Conservation (phyloP, 53 echinoderm and acorn worm genomes). For the Apostichopus leukothele region DNA sequence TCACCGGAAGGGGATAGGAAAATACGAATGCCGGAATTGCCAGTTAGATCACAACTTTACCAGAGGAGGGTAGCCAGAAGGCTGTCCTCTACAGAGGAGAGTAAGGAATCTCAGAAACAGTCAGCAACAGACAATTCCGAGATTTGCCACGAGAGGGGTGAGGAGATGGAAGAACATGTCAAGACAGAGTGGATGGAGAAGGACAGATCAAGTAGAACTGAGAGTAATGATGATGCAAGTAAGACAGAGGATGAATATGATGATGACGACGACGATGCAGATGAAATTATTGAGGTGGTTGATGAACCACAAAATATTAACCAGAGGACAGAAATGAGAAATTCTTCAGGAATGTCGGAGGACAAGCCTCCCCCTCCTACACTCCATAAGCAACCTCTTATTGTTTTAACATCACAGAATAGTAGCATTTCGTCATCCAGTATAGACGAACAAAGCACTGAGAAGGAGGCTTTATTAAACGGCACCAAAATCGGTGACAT, state of each 20-base stretch:
- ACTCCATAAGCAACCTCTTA: conserved; percentile 46
- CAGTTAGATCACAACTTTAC: conserved; percentile 84
- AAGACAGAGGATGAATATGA: conserved; percentile 44
- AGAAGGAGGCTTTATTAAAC: conserved; percentile 29
- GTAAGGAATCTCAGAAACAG: not conserved
- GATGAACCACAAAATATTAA: conserved; percentile 42
- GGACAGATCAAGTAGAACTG: conserved; percentile 14
- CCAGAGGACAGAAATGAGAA: not conserved
- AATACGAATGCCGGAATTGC: conserved; percentile 84
- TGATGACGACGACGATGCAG: conserved; percentile 51
- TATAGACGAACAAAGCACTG: not conserved
- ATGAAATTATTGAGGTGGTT: conserved; percentile 38
- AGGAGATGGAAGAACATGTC: not conserved
- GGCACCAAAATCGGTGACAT: conserved; percentile 49
- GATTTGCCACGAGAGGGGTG: not conserved
- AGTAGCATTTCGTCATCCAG: conserved; percentile 3
- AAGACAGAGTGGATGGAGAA: not conserved
- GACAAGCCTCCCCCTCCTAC: conserved; percentile 43
- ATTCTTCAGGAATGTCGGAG: not conserved
- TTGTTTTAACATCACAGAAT: conserved; percentile 57
- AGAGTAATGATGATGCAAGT: conserved; percentile 25
- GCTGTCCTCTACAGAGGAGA: conserved; percentile 42
- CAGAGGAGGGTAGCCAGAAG: conserved; percentile 77
- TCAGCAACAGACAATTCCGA: not conserved
- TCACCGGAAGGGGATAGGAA: conserved; percentile 61